These are phyloP conservation scores for Nezara viridula DNA, from an alignment of 2,888 invertebrate genomes.

Conservation along the genomic window DNA sequence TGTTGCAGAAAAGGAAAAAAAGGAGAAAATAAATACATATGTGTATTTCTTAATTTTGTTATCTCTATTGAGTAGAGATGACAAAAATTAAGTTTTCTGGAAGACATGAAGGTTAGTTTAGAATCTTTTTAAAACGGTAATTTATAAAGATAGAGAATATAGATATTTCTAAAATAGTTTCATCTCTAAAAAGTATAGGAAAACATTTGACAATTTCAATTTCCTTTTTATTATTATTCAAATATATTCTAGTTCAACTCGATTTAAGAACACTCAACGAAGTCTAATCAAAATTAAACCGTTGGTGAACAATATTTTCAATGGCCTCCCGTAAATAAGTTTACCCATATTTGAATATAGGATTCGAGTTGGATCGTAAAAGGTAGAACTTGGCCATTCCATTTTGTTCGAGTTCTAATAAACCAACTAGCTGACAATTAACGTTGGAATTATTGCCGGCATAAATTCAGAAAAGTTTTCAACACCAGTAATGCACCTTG, in stretches of 20 bases:
- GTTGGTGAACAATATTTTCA: not conserved
- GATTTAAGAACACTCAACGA: not conserved
- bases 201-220: not conserved
- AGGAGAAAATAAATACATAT: no score
- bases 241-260: not conserved
- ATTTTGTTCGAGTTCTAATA: not conserved
- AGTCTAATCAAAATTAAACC: not conserved
- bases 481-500: not conserved
- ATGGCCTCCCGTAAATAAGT: not conserved
- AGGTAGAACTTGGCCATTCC: not conserved
- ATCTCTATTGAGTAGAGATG: no score
- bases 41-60: no score
- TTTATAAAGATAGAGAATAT: no score
- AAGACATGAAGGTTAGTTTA: no score
- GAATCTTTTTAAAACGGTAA: no score
- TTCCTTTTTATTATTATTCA: not conserved
- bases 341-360: not conserved
- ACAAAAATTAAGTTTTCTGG: no score
- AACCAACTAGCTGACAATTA: not conserved
- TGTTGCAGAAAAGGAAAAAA: no score
- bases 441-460: not conserved
- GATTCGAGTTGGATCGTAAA: not conserved
- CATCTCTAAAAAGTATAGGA: not conserved
- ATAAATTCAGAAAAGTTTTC: slow-evolving; percentile 27
- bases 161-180: no score